A percentile compares a stretch with the other conserved stretches of the same genome.
Evolutionary conservation across 1,140 invertebrate species (phyloP).

Genomic region (Oryctes rhinoceros): DNA sequence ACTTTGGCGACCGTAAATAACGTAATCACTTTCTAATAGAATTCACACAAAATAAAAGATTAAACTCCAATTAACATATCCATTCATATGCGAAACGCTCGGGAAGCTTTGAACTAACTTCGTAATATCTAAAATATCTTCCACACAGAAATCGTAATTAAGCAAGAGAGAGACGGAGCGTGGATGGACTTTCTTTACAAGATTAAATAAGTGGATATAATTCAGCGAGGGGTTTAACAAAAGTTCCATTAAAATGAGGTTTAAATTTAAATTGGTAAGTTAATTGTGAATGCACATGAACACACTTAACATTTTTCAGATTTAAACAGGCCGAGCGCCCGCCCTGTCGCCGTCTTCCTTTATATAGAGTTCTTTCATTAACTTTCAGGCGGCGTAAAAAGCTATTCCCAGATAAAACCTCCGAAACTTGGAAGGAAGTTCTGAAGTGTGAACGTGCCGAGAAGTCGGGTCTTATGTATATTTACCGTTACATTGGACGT

Average conservation of each 20-base stretch:
- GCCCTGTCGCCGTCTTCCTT: constrained; percentile 31
- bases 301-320: constrained; percentile 48
- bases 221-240: neutral
- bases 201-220: constrained; percentile 35
- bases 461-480: constrained; percentile 46
- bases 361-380: constrained; percentile 51
- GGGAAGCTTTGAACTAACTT: constrained; percentile 9
- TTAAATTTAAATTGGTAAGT: constrained; percentile 38
- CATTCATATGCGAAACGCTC: constrained; percentile 4
- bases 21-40: constrained; percentile 37
- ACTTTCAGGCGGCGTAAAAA: constrained; percentile 54
- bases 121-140: constrained; percentile 27
- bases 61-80: constrained; percentile 36
- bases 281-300: constrained; percentile 49
- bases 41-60: constrained; percentile 36
- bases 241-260: constrained; percentile 37
- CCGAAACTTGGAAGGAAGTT: constrained; percentile 49
- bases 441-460: constrained; percentile 52
- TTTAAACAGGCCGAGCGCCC: constrained; percentile 43
- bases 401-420: constrained; percentile 52
- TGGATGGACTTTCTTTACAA: constrained; percentile 7
- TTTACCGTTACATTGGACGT: constrained; percentile 45
- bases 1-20: constrained; percentile 7
- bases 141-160: constrained; percentile 28
- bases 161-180: neutral